These are phyloP conservation scores for Cantharis flavilabris DNA, from an alignment of 2,888 invertebrate genomes.

Conservation along the genomic window DNA sequence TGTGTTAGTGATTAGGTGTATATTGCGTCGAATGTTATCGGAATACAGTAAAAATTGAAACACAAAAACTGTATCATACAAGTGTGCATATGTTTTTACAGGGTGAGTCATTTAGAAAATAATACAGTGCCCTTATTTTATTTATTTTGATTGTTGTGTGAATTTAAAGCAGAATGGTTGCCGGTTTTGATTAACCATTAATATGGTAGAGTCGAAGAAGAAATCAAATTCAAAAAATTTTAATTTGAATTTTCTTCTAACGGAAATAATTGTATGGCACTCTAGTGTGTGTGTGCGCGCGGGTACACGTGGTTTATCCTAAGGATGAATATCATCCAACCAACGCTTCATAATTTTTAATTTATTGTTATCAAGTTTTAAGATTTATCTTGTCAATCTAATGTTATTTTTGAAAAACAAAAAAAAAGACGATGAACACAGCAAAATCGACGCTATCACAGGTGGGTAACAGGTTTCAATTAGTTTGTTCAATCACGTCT, in stretches of 20 bases:
- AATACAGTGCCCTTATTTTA: not conserved
- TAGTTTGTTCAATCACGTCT: not conserved
- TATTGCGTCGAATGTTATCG: not conserved
- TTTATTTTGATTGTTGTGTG: not conserved
- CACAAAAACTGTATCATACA: not conserved
- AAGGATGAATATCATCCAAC: not conserved
- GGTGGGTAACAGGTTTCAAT: not conserved
- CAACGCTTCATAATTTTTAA: not conserved
- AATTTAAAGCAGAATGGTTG: not conserved
- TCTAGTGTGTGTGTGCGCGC: not conserved
- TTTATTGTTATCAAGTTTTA: not conserved
- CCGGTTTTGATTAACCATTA: not conserved
- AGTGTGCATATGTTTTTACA: not conserved
- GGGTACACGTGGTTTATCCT: not conserved
- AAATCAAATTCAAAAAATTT: not conserved
- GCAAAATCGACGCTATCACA: not conserved
- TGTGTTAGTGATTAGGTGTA: not conserved
- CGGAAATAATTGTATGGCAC: not conserved
- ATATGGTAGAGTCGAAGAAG: not conserved
- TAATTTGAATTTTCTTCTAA: not conserved
- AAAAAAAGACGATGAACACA: not conserved
- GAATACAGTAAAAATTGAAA: not conserved
- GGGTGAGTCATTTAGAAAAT: not conserved
- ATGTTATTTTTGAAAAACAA: not conserved
- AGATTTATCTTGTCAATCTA: not conserved